A percentile compares a stretch with the other conserved stretches of the same genome.
Conservation (phyloP, 1,140 invertebrate genomes). For the Scaptomyza graminum region DNA sequence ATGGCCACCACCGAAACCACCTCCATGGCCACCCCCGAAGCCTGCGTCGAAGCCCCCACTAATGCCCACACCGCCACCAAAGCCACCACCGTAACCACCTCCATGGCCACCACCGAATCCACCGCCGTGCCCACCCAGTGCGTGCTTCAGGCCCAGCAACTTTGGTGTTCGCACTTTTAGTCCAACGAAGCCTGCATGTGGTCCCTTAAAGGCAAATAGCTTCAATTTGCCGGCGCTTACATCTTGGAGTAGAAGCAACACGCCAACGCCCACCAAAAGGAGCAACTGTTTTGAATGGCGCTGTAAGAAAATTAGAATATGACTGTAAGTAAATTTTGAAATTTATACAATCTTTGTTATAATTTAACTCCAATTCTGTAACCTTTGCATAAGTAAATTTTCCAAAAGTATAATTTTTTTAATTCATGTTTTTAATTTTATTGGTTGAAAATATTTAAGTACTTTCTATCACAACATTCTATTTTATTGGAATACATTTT, state of each 20-base stretch:
- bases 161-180: constrained; percentile 65
- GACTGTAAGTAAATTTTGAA: no score
- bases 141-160: constrained; percentile 61
- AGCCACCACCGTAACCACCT: constrained; percentile 42
- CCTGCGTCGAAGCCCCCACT: constrained; percentile 24
- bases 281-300: constrained; percentile 6
- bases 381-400: no score
- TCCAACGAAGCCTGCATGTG: constrained; percentile 58
- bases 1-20: constrained; percentile 22
- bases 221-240: constrained; percentile 58
- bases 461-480: no score
- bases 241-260: constrained; percentile 32
- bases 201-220: constrained; percentile 69
- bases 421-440: no score
- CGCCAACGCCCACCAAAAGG: constrained; percentile 44
- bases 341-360: no score
- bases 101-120: constrained; percentile 49
- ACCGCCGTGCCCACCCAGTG: constrained; percentile 43
- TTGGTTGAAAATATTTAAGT: no score
- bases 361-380: no score
- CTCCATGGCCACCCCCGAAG: constrained; percentile 6
- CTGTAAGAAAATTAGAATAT: constrained; percentile 18
- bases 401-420: no score
- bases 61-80: constrained; percentile 31
- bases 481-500: no score